These are phyloP conservation scores for Euthynnus affinis DNA, from an alignment of 2,797 vertebrate species.

Conservation along the genomic window DNA sequence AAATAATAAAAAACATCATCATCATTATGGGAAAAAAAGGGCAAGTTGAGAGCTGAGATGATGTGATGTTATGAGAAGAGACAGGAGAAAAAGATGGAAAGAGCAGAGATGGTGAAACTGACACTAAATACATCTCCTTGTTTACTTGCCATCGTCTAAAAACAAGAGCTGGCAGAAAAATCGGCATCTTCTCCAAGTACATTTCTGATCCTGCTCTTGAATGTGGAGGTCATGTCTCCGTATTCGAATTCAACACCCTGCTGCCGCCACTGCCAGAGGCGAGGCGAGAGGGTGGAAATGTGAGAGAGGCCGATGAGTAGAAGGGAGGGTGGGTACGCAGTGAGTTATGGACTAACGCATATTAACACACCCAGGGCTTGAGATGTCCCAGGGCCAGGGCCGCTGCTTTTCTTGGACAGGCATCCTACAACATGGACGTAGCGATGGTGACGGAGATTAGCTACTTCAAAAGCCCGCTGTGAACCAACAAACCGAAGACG, in stretches of 20 bases:
- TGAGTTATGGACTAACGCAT: slow-evolving; percentile 62
- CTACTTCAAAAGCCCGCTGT: slow-evolving; percentile 67
- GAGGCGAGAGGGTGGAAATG: slow-evolving; percentile 30
- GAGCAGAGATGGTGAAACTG: not conserved
- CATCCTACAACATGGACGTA: slow-evolving; percentile 53
- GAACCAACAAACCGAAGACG: slow-evolving; percentile 47
- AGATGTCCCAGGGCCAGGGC: slow-evolving; percentile 47
- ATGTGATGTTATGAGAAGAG: slow-evolving; percentile 11
- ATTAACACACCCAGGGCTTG: slow-evolving; percentile 61
- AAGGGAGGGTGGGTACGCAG: slow-evolving; percentile 24
- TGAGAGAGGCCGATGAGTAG: slow-evolving; percentile 41
- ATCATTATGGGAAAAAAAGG: slow-evolving; percentile 17
- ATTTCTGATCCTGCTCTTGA: slow-evolving; percentile 22
- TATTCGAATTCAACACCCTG: slow-evolving; percentile 46
- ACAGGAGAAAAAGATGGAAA: not conserved
- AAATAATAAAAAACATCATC: slow-evolving; percentile 24
- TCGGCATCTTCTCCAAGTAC: slow-evolving; percentile 6
- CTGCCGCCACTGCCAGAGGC: slow-evolving; percentile 23
- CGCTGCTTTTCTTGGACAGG: slow-evolving; percentile 76
- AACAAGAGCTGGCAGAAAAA: not conserved
- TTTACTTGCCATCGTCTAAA: slow-evolving; percentile 3
- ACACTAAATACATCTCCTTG: slow-evolving; percentile 13
- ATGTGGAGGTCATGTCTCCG: slow-evolving; percentile 11
- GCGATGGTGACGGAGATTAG: slow-evolving; percentile 77
- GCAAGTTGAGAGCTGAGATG: not conserved